These are phyloP conservation scores for Macropus fuliginosus DNA, from an alignment of 2,797 vertebrate genomes.

Conservation along the genomic window DNA sequence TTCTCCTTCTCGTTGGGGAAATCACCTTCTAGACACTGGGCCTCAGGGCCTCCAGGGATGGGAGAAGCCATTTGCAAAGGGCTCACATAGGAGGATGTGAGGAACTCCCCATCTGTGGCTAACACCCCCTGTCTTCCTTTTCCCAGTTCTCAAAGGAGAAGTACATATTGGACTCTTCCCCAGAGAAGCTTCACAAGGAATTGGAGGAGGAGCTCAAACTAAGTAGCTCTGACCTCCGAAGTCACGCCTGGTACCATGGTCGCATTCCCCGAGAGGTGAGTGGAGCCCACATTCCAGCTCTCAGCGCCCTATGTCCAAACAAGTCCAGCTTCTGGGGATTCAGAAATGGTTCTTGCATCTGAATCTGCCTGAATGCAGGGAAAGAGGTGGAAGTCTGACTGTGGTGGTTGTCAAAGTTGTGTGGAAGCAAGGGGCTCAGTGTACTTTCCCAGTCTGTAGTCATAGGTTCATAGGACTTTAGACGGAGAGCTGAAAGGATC, in stretches of 20 bases:
- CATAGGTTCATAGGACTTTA: not conserved
- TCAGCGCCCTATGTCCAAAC: not conserved
- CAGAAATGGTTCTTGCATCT: not conserved
- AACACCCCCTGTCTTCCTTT: slow-evolving; percentile 19
- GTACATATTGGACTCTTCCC: slow-evolving; percentile 96
- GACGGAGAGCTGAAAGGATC: not conserved
- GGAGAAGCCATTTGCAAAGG: not conserved
- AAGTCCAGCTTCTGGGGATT: not conserved
- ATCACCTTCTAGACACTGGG: not conserved
- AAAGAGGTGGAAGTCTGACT: not conserved
- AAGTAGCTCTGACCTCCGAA: slow-evolving; percentile 94
- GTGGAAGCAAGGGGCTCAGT: not conserved
- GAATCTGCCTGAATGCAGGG: too few species aligned
- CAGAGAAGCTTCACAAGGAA: slow-evolving; percentile 96
- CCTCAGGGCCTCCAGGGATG: not conserved
- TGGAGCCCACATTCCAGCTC: not conserved
- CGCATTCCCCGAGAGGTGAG: slow-evolving; percentile 96
- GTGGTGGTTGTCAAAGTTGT: not conserved
- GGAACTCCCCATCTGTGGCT: not conserved
- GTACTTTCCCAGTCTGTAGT: not conserved
- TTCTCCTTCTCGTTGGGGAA: slow-evolving; percentile 11
- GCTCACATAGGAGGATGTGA: not conserved
- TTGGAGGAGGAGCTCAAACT: slow-evolving; percentile 97
- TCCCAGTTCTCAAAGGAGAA: slow-evolving; percentile 98
- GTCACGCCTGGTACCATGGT: slow-evolving; percentile 99